A percentile compares a stretch with the other conserved stretches of the same genome.
Evolutionary conservation across 1,140 invertebrate species (phyloP).

Genomic region (Hypsibius dujardini): DNA sequence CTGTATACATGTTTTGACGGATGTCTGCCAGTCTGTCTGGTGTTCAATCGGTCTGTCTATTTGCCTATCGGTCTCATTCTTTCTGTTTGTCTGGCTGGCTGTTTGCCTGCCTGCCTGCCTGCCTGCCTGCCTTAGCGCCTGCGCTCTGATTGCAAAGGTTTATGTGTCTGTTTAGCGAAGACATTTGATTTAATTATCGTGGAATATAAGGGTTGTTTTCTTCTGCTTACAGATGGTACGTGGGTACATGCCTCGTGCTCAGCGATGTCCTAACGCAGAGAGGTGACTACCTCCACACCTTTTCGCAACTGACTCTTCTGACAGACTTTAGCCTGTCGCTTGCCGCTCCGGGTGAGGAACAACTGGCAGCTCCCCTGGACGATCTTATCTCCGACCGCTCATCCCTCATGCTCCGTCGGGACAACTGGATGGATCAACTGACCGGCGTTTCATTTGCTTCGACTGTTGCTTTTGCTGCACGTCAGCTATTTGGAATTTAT

Average conservation of each 20-base stretch:
- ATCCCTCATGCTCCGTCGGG: not conserved
- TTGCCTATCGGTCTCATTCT: no score
- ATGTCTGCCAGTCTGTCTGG: no score
- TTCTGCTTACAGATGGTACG: conserved; percentile 3
- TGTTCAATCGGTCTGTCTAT: no score
- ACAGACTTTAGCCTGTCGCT: not conserved
- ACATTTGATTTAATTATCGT: not conserved
- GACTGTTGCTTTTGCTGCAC: conserved; percentile 2
- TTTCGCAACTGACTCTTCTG: not conserved
- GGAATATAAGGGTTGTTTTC: not conserved
- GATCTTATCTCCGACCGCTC: not conserved
- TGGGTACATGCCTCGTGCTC: not conserved
- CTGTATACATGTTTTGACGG: not conserved
- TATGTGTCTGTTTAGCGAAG: no score
- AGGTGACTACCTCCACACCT: not conserved
- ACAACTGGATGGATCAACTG: not conserved
- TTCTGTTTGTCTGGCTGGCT: no score
- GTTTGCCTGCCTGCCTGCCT: no score
- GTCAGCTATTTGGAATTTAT: no score
- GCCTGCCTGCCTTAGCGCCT: no score
- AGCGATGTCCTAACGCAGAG: not conserved
- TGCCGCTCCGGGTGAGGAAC: not conserved
- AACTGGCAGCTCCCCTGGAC: not conserved
- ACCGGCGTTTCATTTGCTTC: not conserved
- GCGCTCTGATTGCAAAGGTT: no score